Conservation (phyloP, 2,797 vertebrate genomes). For the Anomalospiza imberbis region DNA sequence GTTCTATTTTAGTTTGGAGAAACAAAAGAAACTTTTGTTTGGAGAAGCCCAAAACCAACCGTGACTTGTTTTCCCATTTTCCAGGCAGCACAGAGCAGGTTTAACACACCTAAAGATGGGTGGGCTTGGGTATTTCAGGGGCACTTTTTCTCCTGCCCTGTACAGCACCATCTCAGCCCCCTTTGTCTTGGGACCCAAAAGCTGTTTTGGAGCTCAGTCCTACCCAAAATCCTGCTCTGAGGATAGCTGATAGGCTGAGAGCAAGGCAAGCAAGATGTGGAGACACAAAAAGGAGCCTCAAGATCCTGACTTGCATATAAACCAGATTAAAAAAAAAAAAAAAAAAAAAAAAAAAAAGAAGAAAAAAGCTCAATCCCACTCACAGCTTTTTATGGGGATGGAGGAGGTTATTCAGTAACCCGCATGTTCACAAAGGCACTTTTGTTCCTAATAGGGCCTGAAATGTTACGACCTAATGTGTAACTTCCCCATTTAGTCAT, state of each 20-base stretch:
- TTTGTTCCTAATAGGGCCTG: conserved; percentile 65
- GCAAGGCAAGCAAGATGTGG: neutral
- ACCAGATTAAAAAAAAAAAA: neutral
- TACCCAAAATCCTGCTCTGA: neutral
- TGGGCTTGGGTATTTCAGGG: neutral
- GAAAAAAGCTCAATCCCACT: neutral
- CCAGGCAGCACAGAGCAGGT: neutral
- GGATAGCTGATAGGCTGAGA: neutral
- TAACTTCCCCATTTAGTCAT: conserved; percentile 64
- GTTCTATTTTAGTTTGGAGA: neutral
- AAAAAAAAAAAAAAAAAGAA: neutral
- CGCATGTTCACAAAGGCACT: conserved; percentile 51
- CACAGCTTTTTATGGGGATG: conserved; percentile 18
- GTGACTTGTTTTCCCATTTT: neutral
- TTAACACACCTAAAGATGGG: too few species aligned
- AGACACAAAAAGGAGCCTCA: neutral
- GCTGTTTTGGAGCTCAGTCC: neutral
- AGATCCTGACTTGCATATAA: conserved; percentile 6
- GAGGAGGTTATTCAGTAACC: conserved; percentile 65
- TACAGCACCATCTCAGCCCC: neutral
- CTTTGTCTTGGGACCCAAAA: neutral
- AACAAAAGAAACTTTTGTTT: too few species aligned
- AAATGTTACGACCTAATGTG: conserved; percentile 70
- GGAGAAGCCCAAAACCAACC: rapidly evolving
- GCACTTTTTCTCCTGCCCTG: neutral